Evolutionary conservation across 1,140 invertebrate genomes (phyloP).

Genomic region (Lasaia peninsularis): DNA sequence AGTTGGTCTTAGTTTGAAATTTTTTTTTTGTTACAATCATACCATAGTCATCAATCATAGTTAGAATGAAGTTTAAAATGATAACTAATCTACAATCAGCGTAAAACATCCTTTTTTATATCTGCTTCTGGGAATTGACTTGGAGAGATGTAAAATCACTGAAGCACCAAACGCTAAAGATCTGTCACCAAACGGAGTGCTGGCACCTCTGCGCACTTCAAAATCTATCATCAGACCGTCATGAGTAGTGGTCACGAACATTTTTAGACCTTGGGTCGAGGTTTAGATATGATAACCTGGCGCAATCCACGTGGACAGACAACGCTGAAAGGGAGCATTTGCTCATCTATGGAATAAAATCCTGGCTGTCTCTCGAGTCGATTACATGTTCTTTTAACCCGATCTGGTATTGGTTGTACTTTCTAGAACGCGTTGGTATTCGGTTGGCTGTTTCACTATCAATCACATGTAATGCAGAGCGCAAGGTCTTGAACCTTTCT

Average conservation of each 20-base stretch:
- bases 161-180: slow-evolving; percentile 27
- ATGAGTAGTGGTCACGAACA: slow-evolving; percentile 34
- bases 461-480: neutral
- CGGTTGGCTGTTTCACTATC: neutral
- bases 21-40: no score
- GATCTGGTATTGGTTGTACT: neutral
- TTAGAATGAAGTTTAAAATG: no score
- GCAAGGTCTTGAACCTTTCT: neutral
- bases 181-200: slow-evolving; percentile 16
- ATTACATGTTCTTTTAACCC: neutral
- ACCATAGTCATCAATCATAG: no score
- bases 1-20: no score
- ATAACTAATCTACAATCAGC: no score
- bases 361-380: neutral
- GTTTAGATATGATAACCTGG: slow-evolving; percentile 15
- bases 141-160: slow-evolving; percentile 29
- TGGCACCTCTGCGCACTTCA: slow-evolving; percentile 33
- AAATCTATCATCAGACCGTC: slow-evolving; percentile 41
- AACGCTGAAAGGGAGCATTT: neutral
- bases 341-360: neutral
- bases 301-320: neutral
- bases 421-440: neutral
- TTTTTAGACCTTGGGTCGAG: slow-evolving; percentile 31
- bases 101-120: no score
- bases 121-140: slow-evolving; percentile 28